Percentiles rank a stretch among this genome's conserved stretches.
Evolutionary conservation across 35 echinoderm and acorn worm species (phyloP).

Genomic region (Apostichopus japonicus): DNA sequence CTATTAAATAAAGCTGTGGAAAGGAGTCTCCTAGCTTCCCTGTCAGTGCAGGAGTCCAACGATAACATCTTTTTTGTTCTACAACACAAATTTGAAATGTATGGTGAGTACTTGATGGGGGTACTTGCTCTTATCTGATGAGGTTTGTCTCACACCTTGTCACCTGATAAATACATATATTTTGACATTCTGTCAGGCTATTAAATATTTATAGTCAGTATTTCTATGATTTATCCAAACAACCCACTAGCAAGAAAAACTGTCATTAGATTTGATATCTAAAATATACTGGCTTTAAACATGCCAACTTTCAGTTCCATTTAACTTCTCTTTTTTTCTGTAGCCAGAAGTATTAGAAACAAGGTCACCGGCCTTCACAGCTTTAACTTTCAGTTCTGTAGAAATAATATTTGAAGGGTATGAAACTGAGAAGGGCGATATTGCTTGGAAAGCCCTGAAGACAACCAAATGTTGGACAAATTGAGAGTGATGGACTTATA

Average conservation of each 20-base stretch:
- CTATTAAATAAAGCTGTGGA: too few relatives aligned
- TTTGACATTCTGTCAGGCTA: too few relatives aligned
- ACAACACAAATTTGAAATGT: too few relatives aligned
- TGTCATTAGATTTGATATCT: neutral
- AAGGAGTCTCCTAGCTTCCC: too few relatives aligned
- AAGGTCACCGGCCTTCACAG: neutral
- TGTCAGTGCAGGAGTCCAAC: too few relatives aligned
- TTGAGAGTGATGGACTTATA: neutral
- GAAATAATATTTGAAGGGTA: neutral
- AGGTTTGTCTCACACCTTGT: too few relatives aligned
- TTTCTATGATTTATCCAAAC: too few relatives aligned
- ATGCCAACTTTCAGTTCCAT: neutral
- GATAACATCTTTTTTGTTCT: too few relatives aligned
- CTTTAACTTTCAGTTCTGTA: neutral
- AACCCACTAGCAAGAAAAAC: neutral
- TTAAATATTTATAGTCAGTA: too few relatives aligned
- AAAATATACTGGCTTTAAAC: neutral
- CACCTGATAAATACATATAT: too few relatives aligned
- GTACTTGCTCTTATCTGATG: too few relatives aligned
- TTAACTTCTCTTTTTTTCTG: neutral
- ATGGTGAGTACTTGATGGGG: too few relatives aligned
- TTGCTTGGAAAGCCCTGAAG: conserved; percentile 24
- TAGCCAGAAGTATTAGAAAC: neutral
- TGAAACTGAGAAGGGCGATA: neutral
- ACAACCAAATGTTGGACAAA: conserved; percentile 24